Evolutionary conservation across 2,113 vertebrate genomes (phyloP).

Genomic region (Melanerpes aurifrons): DNA sequence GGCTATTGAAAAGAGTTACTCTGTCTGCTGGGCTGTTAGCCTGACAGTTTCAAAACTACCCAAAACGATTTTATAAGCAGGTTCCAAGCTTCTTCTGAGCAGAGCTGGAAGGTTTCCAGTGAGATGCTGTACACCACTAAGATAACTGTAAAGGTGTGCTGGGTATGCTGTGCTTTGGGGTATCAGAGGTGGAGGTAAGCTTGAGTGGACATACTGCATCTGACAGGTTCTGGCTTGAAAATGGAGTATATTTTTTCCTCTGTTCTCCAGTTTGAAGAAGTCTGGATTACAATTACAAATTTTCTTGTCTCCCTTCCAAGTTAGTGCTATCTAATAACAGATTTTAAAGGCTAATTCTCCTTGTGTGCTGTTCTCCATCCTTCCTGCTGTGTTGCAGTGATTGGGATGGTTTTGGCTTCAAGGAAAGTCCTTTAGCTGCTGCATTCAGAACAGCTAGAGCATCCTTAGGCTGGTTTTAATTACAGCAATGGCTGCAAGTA

Average conservation of each 20-base stretch:
- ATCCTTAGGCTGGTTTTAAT: neutral
- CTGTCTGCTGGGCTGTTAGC: neutral
- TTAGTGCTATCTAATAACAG: neutral
- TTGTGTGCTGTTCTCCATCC: neutral
- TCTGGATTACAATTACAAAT: neutral
- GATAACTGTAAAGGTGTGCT: neutral
- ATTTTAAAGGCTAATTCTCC: neutral
- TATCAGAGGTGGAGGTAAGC: neutral
- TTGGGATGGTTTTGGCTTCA: neutral
- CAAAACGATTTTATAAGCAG: neutral
- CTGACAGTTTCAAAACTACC: neutral
- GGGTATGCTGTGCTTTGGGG: fast-evolving
- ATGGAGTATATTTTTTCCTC: neutral
- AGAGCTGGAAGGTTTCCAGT: neutral
- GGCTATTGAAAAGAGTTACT: neutral
- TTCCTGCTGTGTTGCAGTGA: neutral
- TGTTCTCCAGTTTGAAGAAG: neutral
- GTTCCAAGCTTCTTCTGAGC: neutral
- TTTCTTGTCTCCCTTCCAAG: neutral
- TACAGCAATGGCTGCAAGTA: neutral
- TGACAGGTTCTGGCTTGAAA: neutral
- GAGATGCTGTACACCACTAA: neutral
- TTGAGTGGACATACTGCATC: neutral
- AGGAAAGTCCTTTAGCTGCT: neutral
- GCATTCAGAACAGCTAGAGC: neutral